Conservation (phyloP, 2,113 vertebrate genomes). For the Piprites chloris region DNA sequence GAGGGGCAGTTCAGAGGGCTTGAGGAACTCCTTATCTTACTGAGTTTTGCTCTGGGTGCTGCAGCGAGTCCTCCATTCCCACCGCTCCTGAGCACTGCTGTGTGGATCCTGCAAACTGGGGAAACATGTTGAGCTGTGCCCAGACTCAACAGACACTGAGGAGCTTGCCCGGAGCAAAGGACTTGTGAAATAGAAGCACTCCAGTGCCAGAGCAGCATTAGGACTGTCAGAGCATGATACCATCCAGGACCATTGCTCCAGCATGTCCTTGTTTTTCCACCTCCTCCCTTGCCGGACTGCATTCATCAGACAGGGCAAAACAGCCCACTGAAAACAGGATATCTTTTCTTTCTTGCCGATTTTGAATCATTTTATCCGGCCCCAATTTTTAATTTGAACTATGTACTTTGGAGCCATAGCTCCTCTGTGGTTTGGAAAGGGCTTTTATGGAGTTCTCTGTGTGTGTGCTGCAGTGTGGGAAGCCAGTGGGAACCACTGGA, state of each 20-base stretch:
- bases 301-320: slow-evolving; percentile 41
- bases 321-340: slow-evolving; percentile 56
- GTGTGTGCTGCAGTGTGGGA: slow-evolving; percentile 15
- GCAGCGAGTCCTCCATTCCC: not conserved
- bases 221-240: slow-evolving; percentile 45
- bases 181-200: slow-evolving; percentile 35
- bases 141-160: not conserved
- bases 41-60: not conserved
- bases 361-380: slow-evolving; percentile 57
- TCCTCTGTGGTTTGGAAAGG: slow-evolving; percentile 50
- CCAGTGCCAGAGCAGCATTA: slow-evolving; percentile 26
- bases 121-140: slow-evolving; percentile 1
- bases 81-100: not conserved
- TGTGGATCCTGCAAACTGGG: not conserved
- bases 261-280: slow-evolving; percentile 59
- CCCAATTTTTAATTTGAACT: slow-evolving; percentile 36
- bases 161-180: slow-evolving; percentile 23
- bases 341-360: slow-evolving; percentile 18
- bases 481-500: not conserved
- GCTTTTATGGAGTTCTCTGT: slow-evolving; percentile 13
- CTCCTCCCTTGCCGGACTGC: slow-evolving; percentile 32
- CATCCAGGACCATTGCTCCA: slow-evolving; percentile 43
- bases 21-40: not conserved
- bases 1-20: not conserved
- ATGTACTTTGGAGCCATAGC: slow-evolving; percentile 37